A percentile compares a stretch with the other conserved stretches of the same genome.
Evolutionary conservation across 1,140 invertebrate genomes (phyloP).

Genomic region (Hylaeus anthracinus): DNA sequence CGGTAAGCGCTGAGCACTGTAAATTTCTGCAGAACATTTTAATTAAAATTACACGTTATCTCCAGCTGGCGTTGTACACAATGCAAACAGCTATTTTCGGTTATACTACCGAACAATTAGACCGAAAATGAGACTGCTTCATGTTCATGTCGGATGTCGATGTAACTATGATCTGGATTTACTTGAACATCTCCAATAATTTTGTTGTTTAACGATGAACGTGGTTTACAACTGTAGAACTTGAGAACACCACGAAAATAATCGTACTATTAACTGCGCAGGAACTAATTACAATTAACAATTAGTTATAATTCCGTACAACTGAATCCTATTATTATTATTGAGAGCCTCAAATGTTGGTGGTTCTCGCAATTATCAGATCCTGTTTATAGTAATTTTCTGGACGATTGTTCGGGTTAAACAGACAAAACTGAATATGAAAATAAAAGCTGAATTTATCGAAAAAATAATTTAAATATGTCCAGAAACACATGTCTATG

Average conservation of each 20-base stretch:
- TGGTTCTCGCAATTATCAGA: too few species aligned
- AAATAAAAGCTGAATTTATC: too few species aligned
- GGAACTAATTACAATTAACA: too few species aligned
- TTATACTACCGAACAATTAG: conserved; percentile 18
- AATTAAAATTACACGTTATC: conserved; percentile 45
- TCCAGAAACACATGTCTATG: too few species aligned
- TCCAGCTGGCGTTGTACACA: background rate
- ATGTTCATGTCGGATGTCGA: conserved; percentile 17
- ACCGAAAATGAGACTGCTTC: conserved; percentile 7
- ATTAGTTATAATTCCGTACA: background rate
- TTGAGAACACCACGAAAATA: too few species aligned
- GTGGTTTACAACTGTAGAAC: background rate
- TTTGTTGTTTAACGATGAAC: background rate
- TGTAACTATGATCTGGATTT: conserved; percentile 7
- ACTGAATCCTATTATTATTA: too few species aligned
- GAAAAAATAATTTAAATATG: too few species aligned
- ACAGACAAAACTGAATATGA: too few species aligned
- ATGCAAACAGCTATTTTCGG: conserved; percentile 3
- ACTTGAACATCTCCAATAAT: background rate
- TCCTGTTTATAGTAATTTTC: background rate
- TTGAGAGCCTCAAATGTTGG: too few species aligned
- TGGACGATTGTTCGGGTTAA: too few species aligned
- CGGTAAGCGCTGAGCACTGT: conserved; percentile 20
- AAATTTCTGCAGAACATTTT: conserved; percentile 35
- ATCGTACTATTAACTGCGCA: too few species aligned